Conservation (phyloP, 1,140 invertebrate species). For the Drosophila kurseongensis region DNA sequence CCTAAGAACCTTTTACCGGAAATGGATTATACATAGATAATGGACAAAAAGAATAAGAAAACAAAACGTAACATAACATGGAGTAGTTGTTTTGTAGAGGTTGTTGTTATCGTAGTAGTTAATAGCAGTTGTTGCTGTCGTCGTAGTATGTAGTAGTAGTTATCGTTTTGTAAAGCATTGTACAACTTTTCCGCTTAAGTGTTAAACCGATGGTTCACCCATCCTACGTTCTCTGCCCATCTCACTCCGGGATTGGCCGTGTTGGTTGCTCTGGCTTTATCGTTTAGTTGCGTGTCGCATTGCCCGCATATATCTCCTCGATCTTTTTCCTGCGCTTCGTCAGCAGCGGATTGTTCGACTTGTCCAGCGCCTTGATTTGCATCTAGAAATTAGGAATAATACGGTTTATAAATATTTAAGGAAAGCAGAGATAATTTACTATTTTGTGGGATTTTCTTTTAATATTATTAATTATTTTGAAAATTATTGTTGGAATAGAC, state of each 20-base stretch:
- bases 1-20: constrained; percentile 70
- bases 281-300: constrained; percentile 33
- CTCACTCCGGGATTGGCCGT: constrained; percentile 17
- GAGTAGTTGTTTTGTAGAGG: constrained; percentile 26
- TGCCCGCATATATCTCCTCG: constrained; percentile 53
- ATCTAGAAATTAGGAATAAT: constrained; percentile 85
- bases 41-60: constrained; percentile 27
- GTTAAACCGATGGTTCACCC: constrained; percentile 8
- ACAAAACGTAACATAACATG: constrained; percentile 48
- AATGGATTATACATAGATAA: constrained; percentile 63
- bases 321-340: constrained; percentile 92
- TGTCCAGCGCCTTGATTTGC: constrained; percentile 94
- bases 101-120: constrained; percentile 37
- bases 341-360: constrained; percentile 95
- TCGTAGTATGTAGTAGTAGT: constrained; percentile 33
- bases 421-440: too few species aligned
- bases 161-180: constrained; percentile 36
- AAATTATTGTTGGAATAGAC: too few species aligned
- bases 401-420: neutral
- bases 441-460: neutral
- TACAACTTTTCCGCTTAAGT: constrained; percentile 50
- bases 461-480: too few species aligned
- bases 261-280: constrained; percentile 8
- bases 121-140: constrained; percentile 12
- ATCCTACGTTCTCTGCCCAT: constrained; percentile 4